phyloP scores from a whole-genome alignment of 2,113 vertebrate genomes.

The Heteronetta atricapilla region DNA sequence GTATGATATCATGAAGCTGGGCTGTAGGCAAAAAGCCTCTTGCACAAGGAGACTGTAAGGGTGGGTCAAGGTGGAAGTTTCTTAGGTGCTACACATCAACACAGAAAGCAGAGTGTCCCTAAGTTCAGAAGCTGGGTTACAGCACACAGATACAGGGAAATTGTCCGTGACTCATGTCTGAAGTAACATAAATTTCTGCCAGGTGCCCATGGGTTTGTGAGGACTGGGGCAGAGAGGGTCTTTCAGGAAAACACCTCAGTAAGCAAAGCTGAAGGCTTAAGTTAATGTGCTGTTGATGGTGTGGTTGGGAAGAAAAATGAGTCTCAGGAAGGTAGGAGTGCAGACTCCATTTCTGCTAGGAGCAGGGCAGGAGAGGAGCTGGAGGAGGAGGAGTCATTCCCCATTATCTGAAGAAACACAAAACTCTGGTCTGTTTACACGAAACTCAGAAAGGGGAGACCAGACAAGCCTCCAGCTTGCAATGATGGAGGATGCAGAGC shows the following conservation, averaged over 20 bases:
- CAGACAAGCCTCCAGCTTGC: background rate
- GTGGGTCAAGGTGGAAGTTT: background rate
- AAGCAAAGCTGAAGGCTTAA: background rate
- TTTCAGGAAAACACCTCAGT: background rate
- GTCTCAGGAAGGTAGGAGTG: background rate
- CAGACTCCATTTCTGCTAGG: background rate
- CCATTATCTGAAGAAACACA: background rate
- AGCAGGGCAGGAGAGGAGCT: background rate
- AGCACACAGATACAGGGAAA: background rate
- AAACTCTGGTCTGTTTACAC: no score
- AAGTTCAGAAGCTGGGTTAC: background rate
- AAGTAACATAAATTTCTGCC: background rate
- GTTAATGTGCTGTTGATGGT: background rate
- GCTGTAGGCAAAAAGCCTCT: background rate
- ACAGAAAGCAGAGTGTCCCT: background rate
- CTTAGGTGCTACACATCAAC: background rate
- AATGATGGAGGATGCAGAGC: background rate
- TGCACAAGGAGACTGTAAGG: no score
- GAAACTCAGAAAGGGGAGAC: background rate
- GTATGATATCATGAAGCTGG: background rate
- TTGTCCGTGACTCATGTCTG: background rate
- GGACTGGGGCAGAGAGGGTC: background rate
- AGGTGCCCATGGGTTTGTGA: background rate
- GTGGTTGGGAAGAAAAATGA: background rate
- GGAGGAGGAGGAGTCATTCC: background rate